Base-by-base conservation (phyloP, 2,113 vertebrate species). In the Lamprotornis superbus region DNA sequence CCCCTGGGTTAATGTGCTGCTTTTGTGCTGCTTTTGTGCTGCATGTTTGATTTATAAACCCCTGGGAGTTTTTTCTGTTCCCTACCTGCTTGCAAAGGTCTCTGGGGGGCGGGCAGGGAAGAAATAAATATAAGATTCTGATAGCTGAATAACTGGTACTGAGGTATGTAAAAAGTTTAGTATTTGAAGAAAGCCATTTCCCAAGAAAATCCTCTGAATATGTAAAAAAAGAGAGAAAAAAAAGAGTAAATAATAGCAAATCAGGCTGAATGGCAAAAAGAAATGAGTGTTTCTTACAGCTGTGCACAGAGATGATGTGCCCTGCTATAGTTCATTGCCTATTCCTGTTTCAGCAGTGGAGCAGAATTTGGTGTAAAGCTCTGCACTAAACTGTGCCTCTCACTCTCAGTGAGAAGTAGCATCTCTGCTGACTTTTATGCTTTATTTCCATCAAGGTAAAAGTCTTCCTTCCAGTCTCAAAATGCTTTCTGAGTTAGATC, bases 251-350 rank as follows among this genome's bases (percentile, higher is more conserved):
- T 44, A 82, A 37, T 5, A 37, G 11, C 20, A 79, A 73, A 65
- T 21, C 13, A 22, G 3, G 28, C 1, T 37, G 22, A 77, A 13
- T 24, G 35, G 20, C 39, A 79, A 30, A 35, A 57, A 20, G 5
- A 64, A 60, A 31, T 42, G 5, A 23, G 21, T 49, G 52, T 2
- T 33, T 89, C 35, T 31, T 40, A 3, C 2, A 63, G 33, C 28
- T 55, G 39, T 39, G 39, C 39, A 4, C 33, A 33, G 11, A 22
- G 64, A 7, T 47, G 50, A 7, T 7, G 25, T 0, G 9, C 15
- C 31, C 55, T 23, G 9, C 2, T 31, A 1, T 20, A 44, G 5
- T 1, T 5, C 1, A 0, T 40, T 40, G 21, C 19, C 31, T 4
- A 0, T 28, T 71, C 61, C 35, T 16, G 3, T 19, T 60, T 6